Percentiles rank a stretch among this genome's conserved stretches.
Conservation (phyloP, 1,140 invertebrate genomes). For the Polypedilum vanderplanki region DNA sequence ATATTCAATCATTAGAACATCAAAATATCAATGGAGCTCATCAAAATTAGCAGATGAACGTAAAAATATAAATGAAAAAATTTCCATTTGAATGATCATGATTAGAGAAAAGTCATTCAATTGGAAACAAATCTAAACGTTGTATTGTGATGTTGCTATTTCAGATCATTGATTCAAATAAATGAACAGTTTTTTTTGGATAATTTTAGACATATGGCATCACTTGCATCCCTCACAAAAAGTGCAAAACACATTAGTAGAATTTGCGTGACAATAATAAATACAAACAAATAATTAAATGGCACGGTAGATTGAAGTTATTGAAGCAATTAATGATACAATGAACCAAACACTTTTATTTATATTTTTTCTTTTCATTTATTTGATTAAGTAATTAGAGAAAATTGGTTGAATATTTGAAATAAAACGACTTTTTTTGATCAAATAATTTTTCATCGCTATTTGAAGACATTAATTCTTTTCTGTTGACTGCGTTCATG, state of each 20-base stretch:
- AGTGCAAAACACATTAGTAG: background rate
- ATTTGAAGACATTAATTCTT: too few species aligned
- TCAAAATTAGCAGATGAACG: slow-evolving; percentile 7
- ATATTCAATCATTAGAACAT: too few species aligned
- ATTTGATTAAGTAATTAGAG: too few species aligned
- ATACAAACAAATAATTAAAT: slow-evolving; percentile 26
- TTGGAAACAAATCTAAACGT: background rate
- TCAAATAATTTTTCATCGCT: too few species aligned
- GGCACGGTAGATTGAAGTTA: background rate
- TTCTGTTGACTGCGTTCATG: too few species aligned
- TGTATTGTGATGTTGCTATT: background rate
- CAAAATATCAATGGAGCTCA: background rate
- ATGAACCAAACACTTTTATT: background rate
- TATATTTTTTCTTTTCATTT: background rate
- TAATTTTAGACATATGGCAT: background rate
- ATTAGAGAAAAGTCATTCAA: slow-evolving; percentile 4
- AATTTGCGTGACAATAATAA: background rate
- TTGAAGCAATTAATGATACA: slow-evolving; percentile 16
- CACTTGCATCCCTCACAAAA: background rate
- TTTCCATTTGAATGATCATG: background rate
- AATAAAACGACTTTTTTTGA: too few species aligned
- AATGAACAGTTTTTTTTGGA: background rate
- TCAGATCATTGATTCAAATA: too few species aligned
- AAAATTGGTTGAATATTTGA: too few species aligned
- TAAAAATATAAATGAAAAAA: background rate